Evolutionary conservation across 2,113 vertebrate genomes (phyloP).

Genomic region (Corydoras maculifer): DNA sequence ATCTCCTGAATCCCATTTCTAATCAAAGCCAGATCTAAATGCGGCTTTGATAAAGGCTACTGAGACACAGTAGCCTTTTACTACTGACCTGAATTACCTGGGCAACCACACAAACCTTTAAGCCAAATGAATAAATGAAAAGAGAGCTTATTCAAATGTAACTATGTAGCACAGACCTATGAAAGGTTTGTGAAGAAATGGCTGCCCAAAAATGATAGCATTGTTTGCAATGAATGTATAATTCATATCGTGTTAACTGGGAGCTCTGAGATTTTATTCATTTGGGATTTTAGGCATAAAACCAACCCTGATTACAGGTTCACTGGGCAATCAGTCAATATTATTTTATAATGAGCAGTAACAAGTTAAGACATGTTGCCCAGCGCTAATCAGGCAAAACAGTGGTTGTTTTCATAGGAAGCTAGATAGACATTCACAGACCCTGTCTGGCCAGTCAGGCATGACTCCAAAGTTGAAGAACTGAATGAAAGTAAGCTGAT

Average conservation of each 20-base stretch:
- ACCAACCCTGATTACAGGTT: neutral
- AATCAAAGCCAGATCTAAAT: slow-evolving; percentile 40
- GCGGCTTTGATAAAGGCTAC: slow-evolving; percentile 21
- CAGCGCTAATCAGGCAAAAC: neutral
- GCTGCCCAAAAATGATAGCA: neutral
- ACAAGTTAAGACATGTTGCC: slow-evolving; percentile 6
- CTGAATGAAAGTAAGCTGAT: slow-evolving; percentile 14
- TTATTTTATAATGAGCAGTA: neutral
- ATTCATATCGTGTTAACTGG: neutral
- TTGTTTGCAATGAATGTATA: neutral
- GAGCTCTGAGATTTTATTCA: neutral
- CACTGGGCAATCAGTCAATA: neutral
- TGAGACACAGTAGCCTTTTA: slow-evolving; percentile 26
- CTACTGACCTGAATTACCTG: slow-evolving; percentile 25
- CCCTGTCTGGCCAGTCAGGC: neutral
- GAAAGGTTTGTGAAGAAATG: neutral
- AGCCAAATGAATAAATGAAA: slow-evolving; percentile 16
- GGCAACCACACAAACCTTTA: slow-evolving; percentile 9
- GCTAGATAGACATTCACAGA: slow-evolving; percentile 1
- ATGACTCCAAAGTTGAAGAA: slow-evolving; percentile 15
- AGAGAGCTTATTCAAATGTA: slow-evolving; percentile 7
- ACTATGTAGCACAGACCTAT: neutral
- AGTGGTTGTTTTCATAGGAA: slow-evolving; percentile 15
- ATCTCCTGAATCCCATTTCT: slow-evolving; percentile 28
- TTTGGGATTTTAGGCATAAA: neutral